Evolutionary conservation across 2,797 vertebrate genomes (phyloP).

Genomic region (Micromesistius poutassou): DNA sequence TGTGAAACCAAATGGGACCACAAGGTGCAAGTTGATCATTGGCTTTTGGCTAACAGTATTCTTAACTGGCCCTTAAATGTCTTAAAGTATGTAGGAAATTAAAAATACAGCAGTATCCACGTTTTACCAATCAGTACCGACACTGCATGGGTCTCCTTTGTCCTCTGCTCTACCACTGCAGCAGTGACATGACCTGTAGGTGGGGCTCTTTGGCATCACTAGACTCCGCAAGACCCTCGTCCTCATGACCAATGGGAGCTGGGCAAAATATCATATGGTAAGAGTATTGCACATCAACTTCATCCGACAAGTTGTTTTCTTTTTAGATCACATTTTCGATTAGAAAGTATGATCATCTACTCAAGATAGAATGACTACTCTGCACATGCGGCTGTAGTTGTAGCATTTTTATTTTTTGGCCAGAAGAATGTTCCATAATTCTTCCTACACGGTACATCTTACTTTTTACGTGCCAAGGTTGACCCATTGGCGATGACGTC

Average conservation of each 20-base stretch:
- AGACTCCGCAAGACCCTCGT: background rate
- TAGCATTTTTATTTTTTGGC: conserved; percentile 37
- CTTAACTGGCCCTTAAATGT: conserved; percentile 1
- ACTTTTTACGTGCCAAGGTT: conserved; percentile 20
- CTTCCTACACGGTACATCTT: background rate
- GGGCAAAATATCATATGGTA: no score
- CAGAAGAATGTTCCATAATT: conserved; percentile 27
- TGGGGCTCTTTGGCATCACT: background rate
- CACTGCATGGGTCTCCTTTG: background rate
- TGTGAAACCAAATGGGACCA: conserved; percentile 5
- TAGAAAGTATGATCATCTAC: background rate
- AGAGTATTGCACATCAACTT: background rate
- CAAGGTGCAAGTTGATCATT: background rate
- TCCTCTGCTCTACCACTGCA: background rate
- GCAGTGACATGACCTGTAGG: background rate
- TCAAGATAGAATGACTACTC: conserved; percentile 39
- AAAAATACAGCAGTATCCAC: background rate
- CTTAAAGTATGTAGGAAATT: background rate
- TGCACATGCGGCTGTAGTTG: conserved; percentile 25
- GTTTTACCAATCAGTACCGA: background rate
- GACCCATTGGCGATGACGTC: conserved; percentile 24
- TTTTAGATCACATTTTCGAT: background rate
- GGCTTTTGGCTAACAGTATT: conserved; percentile 4
- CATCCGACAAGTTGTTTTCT: background rate
- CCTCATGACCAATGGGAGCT: background rate